Evolutionary conservation across 2,113 vertebrate species (phyloP), one percentile per base, ranked within the genome.

Genomic region (Chiloscyllium plagiosum): DNA sequence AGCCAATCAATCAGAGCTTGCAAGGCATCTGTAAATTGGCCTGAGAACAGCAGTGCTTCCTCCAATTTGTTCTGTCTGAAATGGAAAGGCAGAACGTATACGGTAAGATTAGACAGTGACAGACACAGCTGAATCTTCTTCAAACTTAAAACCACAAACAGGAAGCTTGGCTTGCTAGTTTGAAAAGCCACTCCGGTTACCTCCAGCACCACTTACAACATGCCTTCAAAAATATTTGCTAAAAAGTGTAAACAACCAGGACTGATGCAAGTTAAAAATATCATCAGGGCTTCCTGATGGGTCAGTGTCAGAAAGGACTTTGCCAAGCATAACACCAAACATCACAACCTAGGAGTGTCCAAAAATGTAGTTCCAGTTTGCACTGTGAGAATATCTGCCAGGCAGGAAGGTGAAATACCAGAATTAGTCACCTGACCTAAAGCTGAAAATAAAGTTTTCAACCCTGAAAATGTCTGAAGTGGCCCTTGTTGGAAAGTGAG

Each of bases 1-100:
- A 99, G 97, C 99, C 99, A 99, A 96, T 99, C 99, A 96, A 99
- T 99, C 95, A 99, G 98, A 96, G 99, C 99, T 97, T 99, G 99
- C 95, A 99, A 97, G 96, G 99, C 99, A 61, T 99, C 99, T 93
- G 98, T 99, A 97, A 99, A 99, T 96, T 99, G 99, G 90, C 99
- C 99, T 0, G 99, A 99, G 97, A 99, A 99, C 78, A 99, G 94
- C 94, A 99, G 97, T 12, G 99, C 99, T 97, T 99, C 99, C 96
- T 99, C 99, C 96, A 99, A 96, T 96, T 99, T 99, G 97, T 99
- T 99, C 98, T 99, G 99, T 96, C 99, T 99, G 96, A 29, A 65
- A 65, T 20, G 29, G 4, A 72, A 22, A 15, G 86, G 61, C 90
- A 96, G 12, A 70, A 80, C 95, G 12, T 15, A 17, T 29, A 72